Evolutionary conservation across 2,113 vertebrate genomes (phyloP), one percentile per base, ranked within the genome.

Genomic region (Bufo bufo): DNA sequence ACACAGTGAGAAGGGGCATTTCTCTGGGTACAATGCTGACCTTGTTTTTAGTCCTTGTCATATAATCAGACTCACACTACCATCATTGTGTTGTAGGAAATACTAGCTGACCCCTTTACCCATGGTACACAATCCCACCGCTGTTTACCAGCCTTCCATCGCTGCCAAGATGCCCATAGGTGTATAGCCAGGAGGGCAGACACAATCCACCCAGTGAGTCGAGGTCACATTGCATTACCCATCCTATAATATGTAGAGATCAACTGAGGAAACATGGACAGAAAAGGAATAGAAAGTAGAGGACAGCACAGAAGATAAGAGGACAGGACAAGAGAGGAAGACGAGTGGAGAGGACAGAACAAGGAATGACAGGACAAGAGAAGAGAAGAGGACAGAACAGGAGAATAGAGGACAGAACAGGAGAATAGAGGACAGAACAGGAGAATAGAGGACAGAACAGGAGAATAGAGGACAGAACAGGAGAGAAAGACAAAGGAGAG

Each of bases 1-100:
- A 4, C 33, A 0, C 12, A 12, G 65, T 23, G 65, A 69, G 65
- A 69, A 8, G 65, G 65, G 65, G 65, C 65, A 69, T 69, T 69
- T 69, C n/a, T 69, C n/a, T 69, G 65, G 65, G 82, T 45, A 84
- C 82, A 84, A 71, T 66, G 82, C 20, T 43, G 20, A 13, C 9
- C 52, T n/a, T 84, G 61, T 84, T 33, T 61, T 80, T 9, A 11
- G 3, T 19, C 14, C 3, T 61, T 47, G 11, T 10, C 79, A 43
- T n/a, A 23, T 13, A n/a, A 10, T n/a, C 20, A 1, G 65, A 43
- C 63, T 33, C 63, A 52, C 82, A 54, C 72, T 71, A 33, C 47
- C n/a, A 72, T 84, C 2, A 47, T 72, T 84, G 81, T 63, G 23
- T 66, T n/a, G 47, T 71, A 71, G n/a, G 82, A 71, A 72, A 84